These are phyloP conservation scores for Sebastes taczanowskii DNA, from an alignment of 2,797 vertebrate species.

Conservation along the genomic window DNA sequence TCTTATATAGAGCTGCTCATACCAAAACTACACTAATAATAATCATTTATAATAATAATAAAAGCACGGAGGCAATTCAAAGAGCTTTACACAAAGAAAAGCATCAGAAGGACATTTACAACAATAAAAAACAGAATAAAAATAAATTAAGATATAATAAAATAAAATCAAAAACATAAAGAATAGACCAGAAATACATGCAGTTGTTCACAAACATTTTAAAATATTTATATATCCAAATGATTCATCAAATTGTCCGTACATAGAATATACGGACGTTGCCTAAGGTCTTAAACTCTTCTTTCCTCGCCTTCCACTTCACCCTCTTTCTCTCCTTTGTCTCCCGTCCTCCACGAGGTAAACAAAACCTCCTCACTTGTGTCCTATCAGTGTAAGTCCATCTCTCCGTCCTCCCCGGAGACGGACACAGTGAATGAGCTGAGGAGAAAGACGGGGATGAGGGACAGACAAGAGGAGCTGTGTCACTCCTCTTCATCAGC, in stretches of 20 bases:
- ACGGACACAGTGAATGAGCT: conserved; percentile 14
- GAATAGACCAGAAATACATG: neutral
- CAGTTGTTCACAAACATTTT: neutral
- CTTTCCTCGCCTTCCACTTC: neutral
- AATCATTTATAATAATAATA: too few relatives aligned
- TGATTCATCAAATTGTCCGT: neutral
- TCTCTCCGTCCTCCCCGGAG: conserved; percentile 54
- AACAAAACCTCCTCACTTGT: conserved; percentile 40
- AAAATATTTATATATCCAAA: neutral
- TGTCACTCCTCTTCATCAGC: conserved; percentile 32
- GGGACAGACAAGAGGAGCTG: conserved; percentile 52
- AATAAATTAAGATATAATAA: neutral
- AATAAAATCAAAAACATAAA: neutral
- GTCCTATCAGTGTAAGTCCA: conserved; percentile 66
- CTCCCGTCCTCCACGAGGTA: neutral
- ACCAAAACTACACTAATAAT: neutral
- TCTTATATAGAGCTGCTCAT: neutral
- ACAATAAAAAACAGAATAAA: neutral
- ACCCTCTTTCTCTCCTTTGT: neutral
- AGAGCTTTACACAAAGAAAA: neutral
- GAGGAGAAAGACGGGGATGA: conserved; percentile 13
- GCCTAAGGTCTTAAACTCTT: neutral
- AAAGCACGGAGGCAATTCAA: too few relatives aligned
- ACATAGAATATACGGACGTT: accelerated
- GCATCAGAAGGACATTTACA: neutral